A percentile compares a stretch with the other conserved stretches of the same genome.
These are phyloP conservation scores for Drosophila busckii DNA, from an alignment of 1,140 invertebrate species.

Conservation along the genomic window DNA sequence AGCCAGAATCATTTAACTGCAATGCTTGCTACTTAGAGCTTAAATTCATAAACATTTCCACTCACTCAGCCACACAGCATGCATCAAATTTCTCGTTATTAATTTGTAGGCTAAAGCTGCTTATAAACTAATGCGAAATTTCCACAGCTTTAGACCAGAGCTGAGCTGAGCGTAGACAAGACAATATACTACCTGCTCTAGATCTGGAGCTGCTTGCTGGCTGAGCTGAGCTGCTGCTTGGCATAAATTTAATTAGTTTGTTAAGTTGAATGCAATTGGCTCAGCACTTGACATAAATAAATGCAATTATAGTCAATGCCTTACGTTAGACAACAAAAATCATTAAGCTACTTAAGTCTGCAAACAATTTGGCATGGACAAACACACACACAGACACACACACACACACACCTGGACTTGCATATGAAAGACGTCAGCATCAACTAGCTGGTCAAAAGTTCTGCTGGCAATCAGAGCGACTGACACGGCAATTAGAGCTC, in stretches of 20 bases:
- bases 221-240: too few relatives aligned
- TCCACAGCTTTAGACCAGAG: constrained; percentile 5
- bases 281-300: constrained; percentile 56
- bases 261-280: constrained; percentile 57
- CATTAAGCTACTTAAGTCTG: constrained; percentile 60
- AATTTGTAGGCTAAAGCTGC: too few relatives aligned
- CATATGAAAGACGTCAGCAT: constrained; percentile 36
- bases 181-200: too few relatives aligned
- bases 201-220: too few relatives aligned
- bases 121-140: constrained; percentile 12
- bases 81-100: too few relatives aligned
- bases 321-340: constrained; percentile 48
- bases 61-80: too few relatives aligned
- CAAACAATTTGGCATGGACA: constrained; percentile 28
- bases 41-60: too few relatives aligned
- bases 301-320: constrained; percentile 69
- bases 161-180: too few relatives aligned
- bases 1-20: too few relatives aligned
- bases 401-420: constrained; percentile 20
- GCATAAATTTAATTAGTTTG: constrained; percentile 61
- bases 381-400: neutral
- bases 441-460: constrained; percentile 15
- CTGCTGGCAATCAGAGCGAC: constrained; percentile 56
- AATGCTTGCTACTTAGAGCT: too few relatives aligned
- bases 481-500: constrained; percentile 70